These are phyloP conservation scores for Actinernus sp. DNA, from an alignment of 92 coral and sea anemone genomes.

Conservation along the genomic window DNA sequence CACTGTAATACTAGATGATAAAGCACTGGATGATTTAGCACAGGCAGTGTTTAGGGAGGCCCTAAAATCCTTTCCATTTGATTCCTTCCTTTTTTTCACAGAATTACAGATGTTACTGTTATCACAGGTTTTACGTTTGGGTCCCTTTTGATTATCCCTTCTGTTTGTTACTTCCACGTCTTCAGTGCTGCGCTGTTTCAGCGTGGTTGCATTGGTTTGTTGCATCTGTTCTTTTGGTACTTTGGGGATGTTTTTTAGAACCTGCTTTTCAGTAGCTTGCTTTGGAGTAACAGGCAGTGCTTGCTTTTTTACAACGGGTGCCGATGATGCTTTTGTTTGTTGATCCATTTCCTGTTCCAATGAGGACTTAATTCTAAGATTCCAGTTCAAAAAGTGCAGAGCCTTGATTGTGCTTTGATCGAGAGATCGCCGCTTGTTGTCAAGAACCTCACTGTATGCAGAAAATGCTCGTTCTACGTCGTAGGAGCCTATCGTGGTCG, in stretches of 20 bases:
- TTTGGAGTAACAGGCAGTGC: too few relatives aligned
- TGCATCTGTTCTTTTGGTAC: not conserved
- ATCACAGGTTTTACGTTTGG: too few relatives aligned
- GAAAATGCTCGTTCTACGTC: constrained; percentile 66
- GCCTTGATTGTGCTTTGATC: constrained; percentile 52
- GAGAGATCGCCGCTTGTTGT: constrained; percentile 54
- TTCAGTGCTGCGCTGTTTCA: too few relatives aligned
- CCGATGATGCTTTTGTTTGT: not conserved
- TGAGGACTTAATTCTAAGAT: constrained; percentile 27
- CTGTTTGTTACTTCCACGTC: too few relatives aligned
- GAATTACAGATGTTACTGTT: too few relatives aligned
- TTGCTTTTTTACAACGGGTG: too few relatives aligned
- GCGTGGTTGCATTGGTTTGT: not conserved
- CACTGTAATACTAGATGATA: too few relatives aligned
- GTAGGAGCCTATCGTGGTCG: constrained; percentile 56
- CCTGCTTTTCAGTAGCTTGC: too few relatives aligned
- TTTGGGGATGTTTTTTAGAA: not conserved
- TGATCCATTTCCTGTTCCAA: constrained; percentile 29
- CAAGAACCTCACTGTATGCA: constrained; percentile 53
- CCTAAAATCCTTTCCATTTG: not conserved
- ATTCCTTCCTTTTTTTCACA: not conserved
- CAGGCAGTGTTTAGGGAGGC: not conserved
- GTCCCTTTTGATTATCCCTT: too few relatives aligned
- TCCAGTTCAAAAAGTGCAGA: constrained; percentile 67
- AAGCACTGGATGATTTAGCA: not conserved